Base-by-base conservation (phyloP, 2,888 invertebrate genomes). In the Agonopterix alstromeriana region DNA sequence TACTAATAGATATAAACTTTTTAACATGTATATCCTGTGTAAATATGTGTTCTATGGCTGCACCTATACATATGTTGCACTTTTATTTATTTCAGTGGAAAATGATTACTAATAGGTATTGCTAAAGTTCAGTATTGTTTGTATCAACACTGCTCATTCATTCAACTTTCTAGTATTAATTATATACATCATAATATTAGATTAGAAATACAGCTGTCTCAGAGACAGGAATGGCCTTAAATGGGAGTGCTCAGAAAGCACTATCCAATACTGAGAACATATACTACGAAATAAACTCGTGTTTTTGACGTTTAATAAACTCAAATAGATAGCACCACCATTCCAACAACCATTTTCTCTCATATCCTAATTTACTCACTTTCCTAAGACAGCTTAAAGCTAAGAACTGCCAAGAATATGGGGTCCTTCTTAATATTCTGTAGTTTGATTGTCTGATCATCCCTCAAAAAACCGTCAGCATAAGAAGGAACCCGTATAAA, bases 271-370 rank as follows among this genome's bases (percentile, higher is more conserved):
- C 35, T 40, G 10, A 35, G 11, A 38, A 40, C 46, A 40, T 14
- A n/a, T 9, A 27, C 36, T 40, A 50, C 36, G 38, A 43, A 46
- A 46, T 38, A 48, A 44, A 45, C 38, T 43, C 43, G 35, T 45
- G 35, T 42, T 45, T 10, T 46, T 47, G 45, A 43, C 40, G 46
- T 46, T 64, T 38, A 38, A 9, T 38, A n/a, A 38, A 9, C 38
- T n/a, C n/a, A n/a, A 38, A 38, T 38, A n/a, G 38, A 77, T 84
- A 85, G 85, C 85, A 85, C 85, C 85, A 83, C 82, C 79, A 70
- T 76, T 78, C 73, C 69, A 70, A 76, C 77, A 76, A 78, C 77
- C 70, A 62, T 67, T 62, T 61, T 58, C 49, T 10, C 11, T 10
- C 44, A 46, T 46, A 27, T 52, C 53, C 48, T 36, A 48, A 45